Evolutionary conservation across 2,797 vertebrate genomes (phyloP).

Genomic region (Ctenosaura bakeri): DNA sequence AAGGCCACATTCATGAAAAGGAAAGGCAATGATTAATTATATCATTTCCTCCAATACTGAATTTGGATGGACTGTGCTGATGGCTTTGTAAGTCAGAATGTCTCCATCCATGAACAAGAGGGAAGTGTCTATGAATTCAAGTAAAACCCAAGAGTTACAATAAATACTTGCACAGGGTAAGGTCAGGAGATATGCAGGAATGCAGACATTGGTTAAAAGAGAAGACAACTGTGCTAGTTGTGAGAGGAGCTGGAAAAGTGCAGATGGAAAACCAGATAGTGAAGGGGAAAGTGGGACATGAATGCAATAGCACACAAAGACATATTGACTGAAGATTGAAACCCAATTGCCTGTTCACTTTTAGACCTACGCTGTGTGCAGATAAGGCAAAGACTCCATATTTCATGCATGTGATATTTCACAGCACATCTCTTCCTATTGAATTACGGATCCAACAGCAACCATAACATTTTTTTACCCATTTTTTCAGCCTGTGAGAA

Average conservation of each 20-base stretch:
- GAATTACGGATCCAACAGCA: not conserved
- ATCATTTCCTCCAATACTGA: not conserved
- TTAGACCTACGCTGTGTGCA: not conserved
- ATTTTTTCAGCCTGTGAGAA: too few species aligned
- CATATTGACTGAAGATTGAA: too few species aligned
- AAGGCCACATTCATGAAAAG: conserved; percentile 21
- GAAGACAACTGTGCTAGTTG: not conserved
- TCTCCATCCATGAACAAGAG: not conserved
- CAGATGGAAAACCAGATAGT: not conserved
- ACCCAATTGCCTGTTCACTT: not conserved
- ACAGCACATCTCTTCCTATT: not conserved
- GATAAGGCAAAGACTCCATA: not conserved
- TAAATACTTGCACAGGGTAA: too few species aligned
- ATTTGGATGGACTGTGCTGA: not conserved
- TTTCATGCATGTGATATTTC: not conserved
- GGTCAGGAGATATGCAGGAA: not conserved
- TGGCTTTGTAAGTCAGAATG: not conserved
- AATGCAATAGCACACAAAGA: not conserved
- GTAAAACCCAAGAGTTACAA: not conserved
- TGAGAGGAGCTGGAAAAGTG: not conserved
- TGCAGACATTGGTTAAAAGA: not conserved
- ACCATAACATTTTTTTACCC: too few species aligned
- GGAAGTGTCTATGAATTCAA: not conserved
- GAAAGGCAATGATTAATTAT: not conserved
- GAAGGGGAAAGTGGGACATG: not conserved